phyloP scores from a whole-genome alignment of 2,113 vertebrate genomes.

The Hippocampus barbouri region DNA sequence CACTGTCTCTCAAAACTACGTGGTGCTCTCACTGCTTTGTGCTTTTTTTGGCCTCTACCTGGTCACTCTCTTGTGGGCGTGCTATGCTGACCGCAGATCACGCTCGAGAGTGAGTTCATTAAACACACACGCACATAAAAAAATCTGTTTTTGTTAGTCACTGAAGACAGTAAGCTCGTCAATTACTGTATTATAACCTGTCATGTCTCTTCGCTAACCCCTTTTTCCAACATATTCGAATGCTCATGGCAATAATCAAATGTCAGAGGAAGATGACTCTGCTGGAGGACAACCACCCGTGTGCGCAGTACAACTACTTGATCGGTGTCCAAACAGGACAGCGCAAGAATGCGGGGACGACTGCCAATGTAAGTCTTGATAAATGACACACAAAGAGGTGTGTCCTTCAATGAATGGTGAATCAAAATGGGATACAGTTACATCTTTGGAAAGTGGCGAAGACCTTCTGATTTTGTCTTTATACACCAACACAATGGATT shows the following conservation, averaged over 20 bases:
- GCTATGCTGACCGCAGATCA: constrained; percentile 73
- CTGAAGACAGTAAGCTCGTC: too few species aligned
- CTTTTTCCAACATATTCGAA: neutral
- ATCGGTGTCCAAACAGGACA: constrained; percentile 76
- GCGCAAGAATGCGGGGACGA: constrained; percentile 73
- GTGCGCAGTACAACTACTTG: constrained; percentile 73
- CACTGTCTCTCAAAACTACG: constrained; percentile 71
- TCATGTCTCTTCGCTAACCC: neutral
- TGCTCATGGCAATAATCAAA: constrained; percentile 4
- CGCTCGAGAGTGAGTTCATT: constrained; percentile 66
- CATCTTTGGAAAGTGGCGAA: too few species aligned
- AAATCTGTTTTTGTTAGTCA: neutral
- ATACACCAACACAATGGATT: too few species aligned
- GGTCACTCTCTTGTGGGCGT: constrained; percentile 72
- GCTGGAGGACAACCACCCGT: constrained; percentile 75
- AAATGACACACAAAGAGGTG: neutral
- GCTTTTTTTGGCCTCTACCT: constrained; percentile 74
- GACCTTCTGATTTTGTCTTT: too few species aligned
- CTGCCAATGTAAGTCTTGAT: constrained; percentile 70
- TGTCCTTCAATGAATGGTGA: neutral
- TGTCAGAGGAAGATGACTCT: constrained; percentile 77
- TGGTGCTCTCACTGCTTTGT: constrained; percentile 73
- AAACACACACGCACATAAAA: neutral
- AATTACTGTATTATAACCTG: neutral
- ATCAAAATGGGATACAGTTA: neutral